Evolutionary conservation across 1,140 invertebrate species (phyloP).

Genomic region (Uloborus diversus): DNA sequence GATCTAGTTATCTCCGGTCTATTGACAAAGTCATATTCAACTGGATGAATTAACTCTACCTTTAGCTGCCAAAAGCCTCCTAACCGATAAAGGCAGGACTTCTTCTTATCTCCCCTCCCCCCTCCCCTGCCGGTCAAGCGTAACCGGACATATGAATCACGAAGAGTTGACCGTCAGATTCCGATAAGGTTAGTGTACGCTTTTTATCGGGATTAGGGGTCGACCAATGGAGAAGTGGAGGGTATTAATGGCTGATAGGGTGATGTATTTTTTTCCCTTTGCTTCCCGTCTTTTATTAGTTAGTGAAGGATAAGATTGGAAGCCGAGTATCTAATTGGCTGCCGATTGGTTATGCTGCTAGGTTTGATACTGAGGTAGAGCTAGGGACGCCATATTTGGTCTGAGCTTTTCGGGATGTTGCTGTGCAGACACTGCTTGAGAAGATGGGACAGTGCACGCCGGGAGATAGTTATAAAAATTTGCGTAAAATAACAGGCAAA

Average conservation of each 20-base stretch:
- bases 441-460: too few relatives aligned
- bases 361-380: neutral
- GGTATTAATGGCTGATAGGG: constrained; percentile 23
- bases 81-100: constrained; percentile 18
- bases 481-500: too few relatives aligned
- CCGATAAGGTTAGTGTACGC: constrained; percentile 4
- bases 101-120: constrained; percentile 32
- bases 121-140: constrained; percentile 39
- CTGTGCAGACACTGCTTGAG: too few relatives aligned
- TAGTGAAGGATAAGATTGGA: constrained; percentile 56
- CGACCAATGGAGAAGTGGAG: constrained; percentile 32
- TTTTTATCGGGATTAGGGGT: constrained; percentile 38
- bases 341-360: constrained; percentile 26
- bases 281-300: constrained; percentile 53
- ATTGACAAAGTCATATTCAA: constrained; percentile 43
- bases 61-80: constrained; percentile 14
- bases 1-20: constrained; percentile 30
- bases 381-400: constrained; percentile 15
- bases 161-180: constrained; percentile 42
- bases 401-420: neutral
- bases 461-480: too few relatives aligned
- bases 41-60: constrained; percentile 46
- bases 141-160: constrained; percentile 56
- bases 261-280: constrained; percentile 41
- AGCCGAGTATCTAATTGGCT: constrained; percentile 56